phyloP scores from a whole-genome alignment of 1,140 invertebrate genomes.

The Brachionus rotundiformis region DNA sequence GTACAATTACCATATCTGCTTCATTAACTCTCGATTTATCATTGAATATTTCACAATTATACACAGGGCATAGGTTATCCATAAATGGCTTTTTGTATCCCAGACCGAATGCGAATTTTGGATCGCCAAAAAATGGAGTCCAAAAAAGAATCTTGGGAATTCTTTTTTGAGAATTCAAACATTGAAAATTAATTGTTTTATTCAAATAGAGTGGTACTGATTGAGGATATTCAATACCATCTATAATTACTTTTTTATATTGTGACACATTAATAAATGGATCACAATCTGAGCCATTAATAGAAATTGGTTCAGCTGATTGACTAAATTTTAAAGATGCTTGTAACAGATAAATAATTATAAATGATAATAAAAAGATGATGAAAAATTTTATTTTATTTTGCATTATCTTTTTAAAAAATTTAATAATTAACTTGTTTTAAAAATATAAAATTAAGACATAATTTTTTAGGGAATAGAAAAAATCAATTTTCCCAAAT shows the following conservation, averaged over 20 bases:
- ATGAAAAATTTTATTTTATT: too few species aligned
- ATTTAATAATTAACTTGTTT: too few species aligned
- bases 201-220: neutral
- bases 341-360: too few species aligned
- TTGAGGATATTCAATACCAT: neutral
- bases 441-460: too few species aligned
- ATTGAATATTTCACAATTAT: constrained; percentile 22
- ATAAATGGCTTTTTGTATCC: constrained; percentile 1
- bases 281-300: too few species aligned
- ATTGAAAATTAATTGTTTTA: neutral
- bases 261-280: neutral
- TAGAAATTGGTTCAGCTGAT: too few species aligned
- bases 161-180: neutral
- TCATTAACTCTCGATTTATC: neutral
- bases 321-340: too few species aligned
- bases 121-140: neutral
- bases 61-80: neutral
- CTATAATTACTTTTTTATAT: neutral
- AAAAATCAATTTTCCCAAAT: too few species aligned
- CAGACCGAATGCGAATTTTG: neutral
- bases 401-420: too few species aligned
- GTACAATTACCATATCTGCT: neutral
- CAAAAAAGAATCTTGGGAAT: neutral
- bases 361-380: too few species aligned
- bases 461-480: too few species aligned